phyloP scores from a whole-genome alignment of 2,113 vertebrate species.

The Numenius arquata region DNA sequence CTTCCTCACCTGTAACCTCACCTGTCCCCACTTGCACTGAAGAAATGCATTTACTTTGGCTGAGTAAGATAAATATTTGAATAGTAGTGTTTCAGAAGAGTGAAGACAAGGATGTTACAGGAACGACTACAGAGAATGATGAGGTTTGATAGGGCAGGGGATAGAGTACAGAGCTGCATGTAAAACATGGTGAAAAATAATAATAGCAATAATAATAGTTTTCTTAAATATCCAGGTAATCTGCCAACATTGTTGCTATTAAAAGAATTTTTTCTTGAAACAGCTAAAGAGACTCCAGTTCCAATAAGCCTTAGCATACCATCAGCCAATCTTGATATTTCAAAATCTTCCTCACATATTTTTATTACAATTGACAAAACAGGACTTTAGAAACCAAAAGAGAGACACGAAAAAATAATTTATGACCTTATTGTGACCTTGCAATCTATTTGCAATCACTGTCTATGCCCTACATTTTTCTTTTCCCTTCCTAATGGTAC shows the following conservation, averaged over 20 bases:
- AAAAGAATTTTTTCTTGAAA: neutral
- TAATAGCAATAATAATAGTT: neutral
- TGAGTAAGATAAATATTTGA: neutral
- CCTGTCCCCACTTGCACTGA: neutral
- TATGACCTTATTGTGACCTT: neutral
- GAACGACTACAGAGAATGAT: fast-evolving
- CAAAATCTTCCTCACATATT: neutral
- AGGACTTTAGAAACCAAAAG: neutral
- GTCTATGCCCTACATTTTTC: neutral
- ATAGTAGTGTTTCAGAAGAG: neutral
- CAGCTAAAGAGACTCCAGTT: neutral
- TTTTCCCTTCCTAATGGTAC: neutral
- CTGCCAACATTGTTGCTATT: neutral
- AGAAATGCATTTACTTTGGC: neutral
- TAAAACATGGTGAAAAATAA: neutral
- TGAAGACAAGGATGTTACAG: neutral
- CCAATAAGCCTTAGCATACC: neutral
- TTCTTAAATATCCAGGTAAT: neutral
- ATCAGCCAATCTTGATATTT: neutral
- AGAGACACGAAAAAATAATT: neutral
- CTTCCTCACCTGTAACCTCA: neutral
- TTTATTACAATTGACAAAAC: neutral
- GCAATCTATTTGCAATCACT: neutral
- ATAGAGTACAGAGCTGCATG: neutral
- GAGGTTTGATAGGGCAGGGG: neutral